These are phyloP conservation scores for Camelus bactrianus DNA, from an alignment of 2,113 vertebrate genomes.

Conservation along the genomic window DNA sequence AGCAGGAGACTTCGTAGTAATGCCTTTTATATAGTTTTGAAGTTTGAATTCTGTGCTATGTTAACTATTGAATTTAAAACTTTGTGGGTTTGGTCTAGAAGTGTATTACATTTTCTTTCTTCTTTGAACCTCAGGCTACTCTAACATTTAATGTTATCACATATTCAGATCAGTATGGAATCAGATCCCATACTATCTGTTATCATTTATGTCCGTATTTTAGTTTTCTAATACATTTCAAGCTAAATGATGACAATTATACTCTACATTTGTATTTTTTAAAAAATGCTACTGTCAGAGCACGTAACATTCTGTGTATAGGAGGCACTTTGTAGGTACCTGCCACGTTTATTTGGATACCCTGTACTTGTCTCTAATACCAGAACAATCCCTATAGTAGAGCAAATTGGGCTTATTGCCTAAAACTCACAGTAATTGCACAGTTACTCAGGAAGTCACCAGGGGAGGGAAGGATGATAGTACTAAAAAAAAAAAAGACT, in stretches of 20 bases:
- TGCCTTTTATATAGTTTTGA: not conserved
- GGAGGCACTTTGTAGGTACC: slow-evolving; percentile 39
- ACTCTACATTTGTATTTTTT: slow-evolving; percentile 34
- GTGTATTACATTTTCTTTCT: not conserved
- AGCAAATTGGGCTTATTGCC: not conserved
- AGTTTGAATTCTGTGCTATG: not conserved
- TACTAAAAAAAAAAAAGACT: not conserved
- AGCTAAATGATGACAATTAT: slow-evolving; percentile 42
- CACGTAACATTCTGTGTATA: slow-evolving; percentile 22
- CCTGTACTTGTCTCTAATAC: not conserved
- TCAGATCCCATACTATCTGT: slow-evolving; percentile 25
- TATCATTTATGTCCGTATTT: slow-evolving; percentile 37
- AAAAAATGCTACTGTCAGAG: not conserved
- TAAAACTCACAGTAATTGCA: slow-evolving; percentile 25
- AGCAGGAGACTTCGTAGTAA: not conserved
- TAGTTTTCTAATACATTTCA: slow-evolving; percentile 55
- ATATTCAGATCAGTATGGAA: slow-evolving; percentile 19
- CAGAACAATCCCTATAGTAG: not conserved
- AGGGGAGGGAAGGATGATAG: not conserved
- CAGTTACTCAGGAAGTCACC: slow-evolving; percentile 17
- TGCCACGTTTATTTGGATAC: slow-evolving; percentile 56
- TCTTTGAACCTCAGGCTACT: slow-evolving; percentile 45
- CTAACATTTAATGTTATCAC: not conserved
- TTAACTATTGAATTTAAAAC: slow-evolving; percentile 53
- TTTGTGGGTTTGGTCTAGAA: not conserved